phyloP scores from a whole-genome alignment of 2,113 vertebrate genomes.

The Naja naja region DNA sequence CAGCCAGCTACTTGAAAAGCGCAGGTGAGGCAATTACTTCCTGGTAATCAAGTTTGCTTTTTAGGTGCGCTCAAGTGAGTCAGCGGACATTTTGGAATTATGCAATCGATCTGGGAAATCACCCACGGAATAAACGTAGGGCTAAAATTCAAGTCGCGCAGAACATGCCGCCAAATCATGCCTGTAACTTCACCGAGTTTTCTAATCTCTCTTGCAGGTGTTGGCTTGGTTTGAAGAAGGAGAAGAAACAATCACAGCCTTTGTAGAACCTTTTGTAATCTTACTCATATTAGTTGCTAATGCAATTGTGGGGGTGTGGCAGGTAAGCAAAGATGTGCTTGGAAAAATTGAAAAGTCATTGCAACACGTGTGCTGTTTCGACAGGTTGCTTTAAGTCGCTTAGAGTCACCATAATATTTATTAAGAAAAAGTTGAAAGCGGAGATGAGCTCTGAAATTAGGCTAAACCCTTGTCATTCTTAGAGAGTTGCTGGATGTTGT shows the following conservation, averaged over 20 bases:
- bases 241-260: constrained; percentile 97
- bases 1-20: constrained; percentile 6
- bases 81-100: neutral
- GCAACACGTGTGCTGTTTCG: neutral
- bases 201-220: constrained; percentile 78
- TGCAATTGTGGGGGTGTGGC: constrained; percentile 98
- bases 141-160: neutral
- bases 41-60: neutral
- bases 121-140: neutral
- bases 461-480: neutral
- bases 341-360: neutral
- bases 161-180: neutral
- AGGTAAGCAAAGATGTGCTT: constrained; percentile 76
- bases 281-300: constrained; percentile 98
- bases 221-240: constrained; percentile 99
- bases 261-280: constrained; percentile 99
- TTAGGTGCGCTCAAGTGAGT: neutral
- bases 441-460: constrained; percentile 32
- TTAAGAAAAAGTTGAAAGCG: constrained; percentile 30
- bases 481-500: neutral
- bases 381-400: neutral
- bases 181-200: neutral
- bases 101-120: neutral
- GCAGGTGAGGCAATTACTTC: constrained; percentile 29
- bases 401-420: constrained; percentile 6